phyloP scores from a whole-genome alignment of 2,888 invertebrate species.

The Onchidella celtica region DNA sequence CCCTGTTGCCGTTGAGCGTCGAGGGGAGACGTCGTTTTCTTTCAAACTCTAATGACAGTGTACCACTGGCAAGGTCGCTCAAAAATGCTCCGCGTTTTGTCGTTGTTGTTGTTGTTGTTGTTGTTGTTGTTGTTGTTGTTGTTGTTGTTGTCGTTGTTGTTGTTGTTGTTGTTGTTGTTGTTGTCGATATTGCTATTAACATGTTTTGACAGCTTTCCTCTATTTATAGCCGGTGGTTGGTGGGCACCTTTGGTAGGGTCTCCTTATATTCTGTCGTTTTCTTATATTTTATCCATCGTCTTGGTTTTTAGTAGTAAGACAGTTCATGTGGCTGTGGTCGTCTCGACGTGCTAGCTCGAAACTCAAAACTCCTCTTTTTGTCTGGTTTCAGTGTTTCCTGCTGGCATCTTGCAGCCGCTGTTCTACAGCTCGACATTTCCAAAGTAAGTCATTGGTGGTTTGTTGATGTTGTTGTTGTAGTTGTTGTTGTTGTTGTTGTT shows the following conservation, averaged over 20 bases:
- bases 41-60: no score
- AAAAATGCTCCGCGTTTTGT: neutral
- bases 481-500: no score
- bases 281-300: neutral
- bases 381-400: constrained; percentile 55
- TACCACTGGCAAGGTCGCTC: no score
- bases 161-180: neutral
- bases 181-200: neutral
- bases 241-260: no score
- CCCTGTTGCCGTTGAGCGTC: no score
- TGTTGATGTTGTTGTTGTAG: no score
- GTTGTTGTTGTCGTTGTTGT: neutral
- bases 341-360: no score
- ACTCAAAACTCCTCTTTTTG: neutral
- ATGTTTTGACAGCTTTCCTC: no score
- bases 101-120: neutral
- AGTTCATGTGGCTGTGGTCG: no score
- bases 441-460: constrained; percentile 53
- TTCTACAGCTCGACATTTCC: constrained; percentile 61
- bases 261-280: no score
- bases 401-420: constrained; percentile 59
- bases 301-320: neutral
- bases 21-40: no score
- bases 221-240: neutral
- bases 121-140: constrained; percentile 1